Evolutionary conservation across 1,140 invertebrate genomes (phyloP), one percentile per base, ranked within the genome.

Genomic region (Atta cephalotes): DNA sequence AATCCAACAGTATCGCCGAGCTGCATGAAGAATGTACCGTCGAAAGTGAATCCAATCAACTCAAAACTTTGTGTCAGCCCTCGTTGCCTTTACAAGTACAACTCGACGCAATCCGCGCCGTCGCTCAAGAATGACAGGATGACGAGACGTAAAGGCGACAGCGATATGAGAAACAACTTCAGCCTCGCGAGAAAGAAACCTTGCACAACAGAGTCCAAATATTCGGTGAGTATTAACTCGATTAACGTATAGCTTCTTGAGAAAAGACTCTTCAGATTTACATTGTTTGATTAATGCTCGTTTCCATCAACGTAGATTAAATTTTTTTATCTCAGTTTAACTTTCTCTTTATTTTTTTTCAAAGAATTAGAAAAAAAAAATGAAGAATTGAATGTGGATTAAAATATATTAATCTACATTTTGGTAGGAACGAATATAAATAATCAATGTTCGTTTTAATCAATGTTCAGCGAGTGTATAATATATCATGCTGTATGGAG

Each of bases 21-120:
- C 31, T 71, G 51, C 31, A 58, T 58, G 25, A 49, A 65, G 28
- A 72, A 60, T 31, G 21, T 56, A 2, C 72, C 89, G 9, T 56
- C 89, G 31, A 91, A 79, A 25, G 68, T 89, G 14, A 93, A 93
- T 89, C 92, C 93, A 16, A 89, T 93, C 10, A 91, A 93, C 82
- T 89, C 92, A 0, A 90, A 91, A 45, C 51, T 93, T 14, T 93
- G 93, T 70, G 88, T 89, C 0, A 88, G 88, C 63, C 68, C 87
- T 21, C 88, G 90, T n/a, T 86, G 86, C 5, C 72, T 90, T 56
- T 89, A 91, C 56, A 31, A 87, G 0, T 84, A 87, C 16, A 89
- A 89, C 10, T 58, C 87, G 7, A 39, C 25, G 18, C 85, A 81
- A 86, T 81, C 82, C 25, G 53, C 25, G 7, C 56, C 65, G 7